Percentiles rank a stretch among this genome's conserved stretches.
Evolutionary conservation across 2,113 vertebrate species (phyloP).

Genomic region (Hylia prasina): DNA sequence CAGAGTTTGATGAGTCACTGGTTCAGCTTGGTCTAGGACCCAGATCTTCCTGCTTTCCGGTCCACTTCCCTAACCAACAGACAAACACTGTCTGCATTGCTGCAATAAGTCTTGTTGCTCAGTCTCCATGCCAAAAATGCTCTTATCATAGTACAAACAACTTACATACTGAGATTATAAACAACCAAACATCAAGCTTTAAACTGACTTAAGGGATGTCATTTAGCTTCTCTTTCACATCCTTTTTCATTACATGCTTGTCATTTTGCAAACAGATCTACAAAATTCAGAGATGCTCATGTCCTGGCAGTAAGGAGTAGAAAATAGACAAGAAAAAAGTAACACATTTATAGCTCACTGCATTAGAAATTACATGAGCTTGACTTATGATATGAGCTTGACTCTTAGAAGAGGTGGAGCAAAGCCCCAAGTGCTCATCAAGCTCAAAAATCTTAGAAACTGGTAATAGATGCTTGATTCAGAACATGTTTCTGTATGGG

Average conservation of each 20-base stretch:
- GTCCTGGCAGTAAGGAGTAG: background rate
- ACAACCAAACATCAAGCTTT: slow-evolving; percentile 63
- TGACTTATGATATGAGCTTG: background rate
- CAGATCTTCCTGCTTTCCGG: slow-evolving; percentile 26
- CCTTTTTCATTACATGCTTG: slow-evolving; percentile 46
- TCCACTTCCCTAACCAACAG: background rate
- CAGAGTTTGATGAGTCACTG: slow-evolving; percentile 9
- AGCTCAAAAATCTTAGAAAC: background rate
- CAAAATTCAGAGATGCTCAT: slow-evolving; percentile 26
- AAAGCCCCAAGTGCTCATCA: background rate
- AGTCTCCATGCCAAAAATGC: slow-evolving; percentile 46
- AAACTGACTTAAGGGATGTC: slow-evolving; percentile 46
- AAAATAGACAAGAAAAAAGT: background rate
- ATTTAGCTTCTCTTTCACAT: slow-evolving; percentile 58
- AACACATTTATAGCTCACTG: background rate
- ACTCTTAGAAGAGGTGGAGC: background rate
- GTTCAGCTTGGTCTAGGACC: background rate
- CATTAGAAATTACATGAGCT: background rate
- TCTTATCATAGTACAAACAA: slow-evolving; percentile 71
- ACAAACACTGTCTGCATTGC: slow-evolving; percentile 29
- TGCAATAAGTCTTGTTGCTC: background rate
- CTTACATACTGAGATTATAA: slow-evolving; percentile 57
- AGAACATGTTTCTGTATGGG: background rate
- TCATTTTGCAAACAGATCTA: slow-evolving; percentile 12
- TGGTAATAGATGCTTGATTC: background rate